Evolutionary conservation across 2,797 vertebrate genomes (phyloP), one percentile per base, ranked within the genome.

Genomic region (Myoxocephalus aenaeus): DNA sequence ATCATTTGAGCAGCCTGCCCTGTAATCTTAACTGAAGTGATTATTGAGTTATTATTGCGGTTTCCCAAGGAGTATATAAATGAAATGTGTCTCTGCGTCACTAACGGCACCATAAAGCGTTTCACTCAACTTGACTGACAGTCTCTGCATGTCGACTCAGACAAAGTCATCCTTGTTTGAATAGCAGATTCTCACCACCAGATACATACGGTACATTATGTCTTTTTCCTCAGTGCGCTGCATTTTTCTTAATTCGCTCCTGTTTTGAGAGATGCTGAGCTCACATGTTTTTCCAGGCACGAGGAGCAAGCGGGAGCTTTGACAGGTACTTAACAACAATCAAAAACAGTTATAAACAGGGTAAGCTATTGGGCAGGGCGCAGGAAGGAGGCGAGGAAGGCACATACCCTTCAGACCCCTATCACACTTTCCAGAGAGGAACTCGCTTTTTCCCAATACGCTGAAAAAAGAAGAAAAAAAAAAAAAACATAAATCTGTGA

Each of bases 301-400:
- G 79, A 92, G 70, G 71, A 81, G 90, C 80, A 69, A 90, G 88
- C 87, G 48, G 86, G 77, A 90, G 86, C 76, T 85, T 73, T 93
- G 91, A 93, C 93, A 93, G 90, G 85, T 91, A 92, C 90, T 91
- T 92, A 93, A 93, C 91, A 92, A 93, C 90, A 92, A 94, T 94
- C 89, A 94, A 91, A 94, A 89, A 91, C 91, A 93, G 81, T 86
- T 84, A 83, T 93, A 93, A 94, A 94, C 90, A 93, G 75, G 85
- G 81, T 72, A 67, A 74, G 80, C 86, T 80, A 72, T 71, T 87
- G 88, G 93, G 88, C 83, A 79, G 86, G 87, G 86, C 66, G 29
- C 81, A 89, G 89, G 90, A 93, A 88, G 86, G 81, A 90, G 84
- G 79, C 53, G 42, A 85, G 85, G 81, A 84, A 88, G 90, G 84